Conservation (phyloP, 2,888 invertebrate species). For the Nesidiocoris tenuis region DNA sequence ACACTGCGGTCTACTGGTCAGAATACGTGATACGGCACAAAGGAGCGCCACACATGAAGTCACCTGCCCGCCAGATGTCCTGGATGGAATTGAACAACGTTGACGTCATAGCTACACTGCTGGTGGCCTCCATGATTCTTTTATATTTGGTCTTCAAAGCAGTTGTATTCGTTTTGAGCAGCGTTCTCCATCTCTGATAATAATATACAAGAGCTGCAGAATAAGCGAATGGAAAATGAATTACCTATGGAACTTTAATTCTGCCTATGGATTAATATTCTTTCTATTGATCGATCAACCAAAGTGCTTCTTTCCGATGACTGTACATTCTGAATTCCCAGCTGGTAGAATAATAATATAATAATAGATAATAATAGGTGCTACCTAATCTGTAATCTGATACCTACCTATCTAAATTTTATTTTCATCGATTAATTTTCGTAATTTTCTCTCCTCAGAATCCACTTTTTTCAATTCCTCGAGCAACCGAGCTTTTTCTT, state of each 20-base stretch:
- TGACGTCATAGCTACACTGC: constrained; percentile 26
- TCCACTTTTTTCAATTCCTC: constrained; percentile 13
- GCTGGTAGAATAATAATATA: too few species aligned
- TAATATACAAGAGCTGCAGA: too few species aligned
- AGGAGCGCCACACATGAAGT: constrained; percentile 36
- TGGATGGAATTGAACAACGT: constrained; percentile 32
- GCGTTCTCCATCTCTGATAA: background rate
- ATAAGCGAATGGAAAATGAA: too few species aligned
- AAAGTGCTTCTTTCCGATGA: too few species aligned
- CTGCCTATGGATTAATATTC: too few species aligned
- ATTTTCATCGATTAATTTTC: background rate
- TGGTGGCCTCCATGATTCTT: background rate
- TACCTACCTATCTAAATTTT: background rate
- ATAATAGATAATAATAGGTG: too few species aligned
- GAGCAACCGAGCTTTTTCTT: background rate
- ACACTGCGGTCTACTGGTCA: constrained; percentile 65
- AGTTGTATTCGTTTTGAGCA: background rate
- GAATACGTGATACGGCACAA: constrained; percentile 63
- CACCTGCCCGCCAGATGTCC: constrained; percentile 26
- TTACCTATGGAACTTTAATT: too few species aligned
- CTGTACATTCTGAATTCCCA: too few species aligned
- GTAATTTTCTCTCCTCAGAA: constrained; percentile 10
- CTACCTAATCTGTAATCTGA: too few species aligned
- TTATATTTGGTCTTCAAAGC: background rate
- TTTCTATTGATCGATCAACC: too few species aligned